Percentiles rank a stretch among this genome's conserved stretches.
These are phyloP conservation scores for Nipponacmea schrenckii DNA, from an alignment of 2,888 invertebrate genomes.

Conservation along the genomic window DNA sequence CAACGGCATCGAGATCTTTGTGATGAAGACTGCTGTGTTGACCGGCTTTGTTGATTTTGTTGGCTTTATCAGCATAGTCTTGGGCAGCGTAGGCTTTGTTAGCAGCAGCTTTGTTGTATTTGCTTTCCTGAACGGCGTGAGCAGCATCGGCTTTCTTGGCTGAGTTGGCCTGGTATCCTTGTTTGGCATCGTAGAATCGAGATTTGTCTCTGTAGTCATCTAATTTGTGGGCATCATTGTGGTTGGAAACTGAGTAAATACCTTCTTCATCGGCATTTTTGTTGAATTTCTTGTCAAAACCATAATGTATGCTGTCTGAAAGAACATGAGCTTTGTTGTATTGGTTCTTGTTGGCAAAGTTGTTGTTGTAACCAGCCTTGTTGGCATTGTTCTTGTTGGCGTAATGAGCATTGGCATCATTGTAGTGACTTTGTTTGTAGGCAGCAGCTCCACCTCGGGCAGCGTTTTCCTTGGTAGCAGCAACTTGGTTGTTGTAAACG, in stretches of 20 bases:
- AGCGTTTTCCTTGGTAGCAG: background rate
- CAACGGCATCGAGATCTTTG: slow-evolving; percentile 26
- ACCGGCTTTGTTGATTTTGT: slow-evolving; percentile 29
- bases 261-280: slow-evolving; percentile 14
- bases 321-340: slow-evolving; percentile 28
- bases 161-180: slow-evolving; percentile 24
- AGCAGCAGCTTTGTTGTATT: slow-evolving; percentile 28
- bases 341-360: slow-evolving; percentile 27
- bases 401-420: slow-evolving; percentile 7
- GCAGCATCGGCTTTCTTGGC: slow-evolving; percentile 24
- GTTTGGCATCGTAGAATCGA: slow-evolving; percentile 22
- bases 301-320: slow-evolving; percentile 28
- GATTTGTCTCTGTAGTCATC: slow-evolving; percentile 27
- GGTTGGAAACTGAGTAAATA: slow-evolving; percentile 30
- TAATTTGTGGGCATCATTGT: slow-evolving; percentile 21
- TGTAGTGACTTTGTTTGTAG: background rate
- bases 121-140: slow-evolving; percentile 28
- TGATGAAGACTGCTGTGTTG: slow-evolving; percentile 25
- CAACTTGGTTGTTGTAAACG: background rate
- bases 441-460: background rate
- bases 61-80: slow-evolving; percentile 26
- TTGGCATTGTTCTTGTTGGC: slow-evolving; percentile 21
- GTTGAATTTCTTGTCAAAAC: slow-evolving; percentile 30
- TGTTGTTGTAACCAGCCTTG: slow-evolving; percentile 27
- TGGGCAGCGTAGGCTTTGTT: slow-evolving; percentile 28